Evolutionary conservation across 2,113 vertebrate genomes (phyloP).

Genomic region (Notarius quadriscutis): DNA sequence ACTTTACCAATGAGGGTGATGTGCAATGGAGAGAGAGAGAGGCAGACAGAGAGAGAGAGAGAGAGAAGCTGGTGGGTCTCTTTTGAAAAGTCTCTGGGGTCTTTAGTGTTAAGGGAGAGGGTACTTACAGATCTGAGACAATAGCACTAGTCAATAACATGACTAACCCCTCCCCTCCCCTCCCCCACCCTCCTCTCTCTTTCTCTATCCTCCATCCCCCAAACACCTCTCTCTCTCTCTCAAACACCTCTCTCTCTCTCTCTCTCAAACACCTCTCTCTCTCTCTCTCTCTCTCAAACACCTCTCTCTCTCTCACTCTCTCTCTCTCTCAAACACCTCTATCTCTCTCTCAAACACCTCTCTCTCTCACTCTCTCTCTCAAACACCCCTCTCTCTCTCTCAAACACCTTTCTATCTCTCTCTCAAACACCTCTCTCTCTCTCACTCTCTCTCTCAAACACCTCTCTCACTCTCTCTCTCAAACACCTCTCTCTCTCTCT

Average conservation of each 20-base stretch:
- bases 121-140: constrained; percentile 65
- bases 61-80: constrained; percentile 10
- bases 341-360: too few relatives aligned
- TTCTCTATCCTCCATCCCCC: constrained; percentile 27
- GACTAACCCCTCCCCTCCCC: constrained; percentile 35
- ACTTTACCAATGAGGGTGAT: neutral
- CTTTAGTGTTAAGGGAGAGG: constrained; percentile 61
- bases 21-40: constrained; percentile 18
- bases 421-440: constrained; percentile 7
- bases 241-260: constrained; percentile 7
- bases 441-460: too few relatives aligned
- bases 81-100: constrained; percentile 63
- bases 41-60: neutral
- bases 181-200: constrained; percentile 33
- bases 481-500: constrained; percentile 8
- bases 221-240: too few relatives aligned
- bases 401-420: too few relatives aligned
- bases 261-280: too few relatives aligned
- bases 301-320: constrained; percentile 33
- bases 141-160: constrained; percentile 69
- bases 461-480: constrained; percentile 28
- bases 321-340: constrained; percentile 18
- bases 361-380: too few relatives aligned
- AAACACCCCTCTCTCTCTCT: constrained; percentile 1
- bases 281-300: constrained; percentile 26